A percentile compares a stretch with the other conserved stretches of the same genome.
These are phyloP conservation scores for Dicentrarchus labrax DNA, from an alignment of 2,113 vertebrate genomes.

Conservation along the genomic window DNA sequence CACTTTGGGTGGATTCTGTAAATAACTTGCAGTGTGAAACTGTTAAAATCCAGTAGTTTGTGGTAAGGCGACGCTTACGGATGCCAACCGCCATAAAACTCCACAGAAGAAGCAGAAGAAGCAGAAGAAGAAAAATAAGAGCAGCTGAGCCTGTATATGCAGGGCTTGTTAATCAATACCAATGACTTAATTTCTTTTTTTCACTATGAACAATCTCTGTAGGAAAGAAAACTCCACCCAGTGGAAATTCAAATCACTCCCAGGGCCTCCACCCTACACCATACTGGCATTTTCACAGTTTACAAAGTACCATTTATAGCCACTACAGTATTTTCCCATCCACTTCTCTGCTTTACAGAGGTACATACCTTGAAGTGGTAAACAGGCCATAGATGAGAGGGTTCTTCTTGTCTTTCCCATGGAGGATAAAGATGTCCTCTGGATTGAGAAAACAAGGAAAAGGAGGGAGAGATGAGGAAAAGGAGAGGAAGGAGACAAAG, in stretches of 20 bases:
- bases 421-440: constrained; percentile 88
- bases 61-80: too few species aligned
- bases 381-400: constrained; percentile 88
- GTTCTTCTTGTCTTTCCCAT: constrained; percentile 86
- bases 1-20: too few species aligned
- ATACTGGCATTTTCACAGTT: neutral
- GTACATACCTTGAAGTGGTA: constrained; percentile 84
- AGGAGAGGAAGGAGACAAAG: constrained; percentile 14
- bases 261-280: constrained; percentile 1
- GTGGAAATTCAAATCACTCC: constrained; percentile 5
- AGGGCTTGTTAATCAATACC: constrained; percentile 20
- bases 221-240: constrained; percentile 13
- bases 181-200: constrained; percentile 14
- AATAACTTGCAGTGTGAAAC: too few species aligned
- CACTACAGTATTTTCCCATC: neutral
- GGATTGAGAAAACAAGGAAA: constrained; percentile 37
- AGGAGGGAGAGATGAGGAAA: constrained; percentile 11
- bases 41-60: too few species aligned
- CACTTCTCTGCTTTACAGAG: constrained; percentile 7
- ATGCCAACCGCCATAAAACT: too few species aligned
- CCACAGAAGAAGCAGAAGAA: too few species aligned
- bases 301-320: constrained; percentile 10
- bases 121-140: too few species aligned
- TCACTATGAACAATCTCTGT: neutral
- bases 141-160: neutral